phyloP scores from a whole-genome alignment of 2,888 invertebrate genomes.

The Antitype chi region DNA sequence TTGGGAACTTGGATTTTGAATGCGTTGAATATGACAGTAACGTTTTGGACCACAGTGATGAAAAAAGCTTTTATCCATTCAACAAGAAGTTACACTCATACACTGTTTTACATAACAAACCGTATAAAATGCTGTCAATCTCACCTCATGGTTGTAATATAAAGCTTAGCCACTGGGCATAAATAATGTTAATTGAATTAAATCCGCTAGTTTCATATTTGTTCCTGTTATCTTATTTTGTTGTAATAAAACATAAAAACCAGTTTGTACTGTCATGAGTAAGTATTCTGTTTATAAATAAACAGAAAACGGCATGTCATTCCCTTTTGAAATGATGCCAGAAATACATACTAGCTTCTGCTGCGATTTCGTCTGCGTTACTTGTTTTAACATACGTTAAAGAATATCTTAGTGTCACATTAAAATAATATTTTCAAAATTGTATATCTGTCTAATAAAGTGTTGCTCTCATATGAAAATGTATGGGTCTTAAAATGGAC shows the following conservation, averaged over 20 bases:
- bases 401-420: too few species aligned
- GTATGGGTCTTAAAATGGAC: too few species aligned
- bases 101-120: slow-evolving; percentile 1
- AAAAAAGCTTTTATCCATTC: background rate
- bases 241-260: slow-evolving; percentile 3
- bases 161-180: background rate
- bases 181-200: background rate
- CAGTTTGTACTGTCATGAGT: slow-evolving; percentile 25
- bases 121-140: background rate
- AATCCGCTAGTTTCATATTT: slow-evolving; percentile 11
- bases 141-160: background rate
- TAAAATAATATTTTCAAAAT: too few species aligned
- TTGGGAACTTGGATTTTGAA: background rate
- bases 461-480: too few species aligned
- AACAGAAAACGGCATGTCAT: slow-evolving; percentile 33
- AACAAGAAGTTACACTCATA: background rate
- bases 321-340: slow-evolving; percentile 44
- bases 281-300: slow-evolving; percentile 30
- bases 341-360: background rate
- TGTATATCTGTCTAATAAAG: too few species aligned
- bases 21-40: background rate
- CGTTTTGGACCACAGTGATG: background rate
- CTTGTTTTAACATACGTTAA: too few species aligned
- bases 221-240: slow-evolving; percentile 2
- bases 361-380: too few species aligned